A percentile compares a stretch with the other conserved stretches of the same genome.
These are phyloP conservation scores for Lepidostoma basale DNA, from an alignment of 1,140 invertebrate genomes.

Conservation along the genomic window DNA sequence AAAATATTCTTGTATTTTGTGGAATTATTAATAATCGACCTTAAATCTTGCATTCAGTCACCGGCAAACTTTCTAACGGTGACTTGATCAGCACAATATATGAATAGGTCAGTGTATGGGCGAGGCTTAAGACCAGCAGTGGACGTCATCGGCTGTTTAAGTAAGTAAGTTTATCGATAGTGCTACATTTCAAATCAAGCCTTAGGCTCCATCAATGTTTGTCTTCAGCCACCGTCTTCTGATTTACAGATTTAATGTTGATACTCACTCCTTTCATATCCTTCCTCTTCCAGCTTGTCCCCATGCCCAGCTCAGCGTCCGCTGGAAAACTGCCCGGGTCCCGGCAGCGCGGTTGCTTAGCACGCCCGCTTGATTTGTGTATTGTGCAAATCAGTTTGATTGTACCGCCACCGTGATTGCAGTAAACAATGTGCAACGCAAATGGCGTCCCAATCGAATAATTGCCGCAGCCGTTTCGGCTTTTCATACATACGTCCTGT, in stretches of 20 bases:
- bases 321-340: background rate
- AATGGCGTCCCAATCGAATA: conserved; percentile 19
- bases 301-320: too few species aligned
- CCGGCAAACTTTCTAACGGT: too few species aligned
- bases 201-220: too few species aligned
- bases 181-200: too few species aligned
- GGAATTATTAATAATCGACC: too few species aligned
- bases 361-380: conserved; percentile 25
- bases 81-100: too few species aligned
- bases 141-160: too few species aligned
- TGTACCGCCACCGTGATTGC: conserved; percentile 30
- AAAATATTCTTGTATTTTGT: too few species aligned
- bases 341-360: background rate
- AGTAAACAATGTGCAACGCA: conserved; percentile 38
- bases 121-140: too few species aligned
- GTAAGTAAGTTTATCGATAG: too few species aligned
- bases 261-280: background rate
- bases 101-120: too few species aligned
- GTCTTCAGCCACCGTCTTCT: background rate
- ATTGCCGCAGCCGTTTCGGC: conserved; percentile 29
- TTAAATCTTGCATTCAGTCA: too few species aligned
- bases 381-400: conserved; percentile 34
- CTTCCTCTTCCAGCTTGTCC: background rate
- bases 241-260: background rate
- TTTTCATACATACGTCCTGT: conserved; percentile 6